Percentiles rank a stretch among this genome's conserved stretches.
These are phyloP conservation scores for Limonius californicus DNA, from an alignment of 1,140 invertebrate species.

Conservation along the genomic window DNA sequence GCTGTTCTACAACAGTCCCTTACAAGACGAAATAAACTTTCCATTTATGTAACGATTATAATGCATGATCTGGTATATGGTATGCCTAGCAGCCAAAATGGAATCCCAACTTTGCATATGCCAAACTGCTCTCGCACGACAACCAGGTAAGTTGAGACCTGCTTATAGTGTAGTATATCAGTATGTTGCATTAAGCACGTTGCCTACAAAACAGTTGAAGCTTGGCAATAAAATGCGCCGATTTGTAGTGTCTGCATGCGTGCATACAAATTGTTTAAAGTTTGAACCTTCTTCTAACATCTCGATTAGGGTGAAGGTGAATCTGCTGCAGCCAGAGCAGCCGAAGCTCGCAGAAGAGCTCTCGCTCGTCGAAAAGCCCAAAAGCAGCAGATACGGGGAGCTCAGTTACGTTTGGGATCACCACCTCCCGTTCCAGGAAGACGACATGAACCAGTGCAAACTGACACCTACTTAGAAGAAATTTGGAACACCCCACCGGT, in stretches of 20 bases:
- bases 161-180: background rate
- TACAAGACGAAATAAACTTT: too few relatives aligned
- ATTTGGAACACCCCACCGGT: conserved; percentile 68
- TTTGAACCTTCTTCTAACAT: too few relatives aligned
- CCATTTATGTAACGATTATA: background rate
- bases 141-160: conserved; percentile 27
- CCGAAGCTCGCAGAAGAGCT: conserved; percentile 59
- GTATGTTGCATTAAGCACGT: background rate
- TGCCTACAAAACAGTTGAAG: too few relatives aligned
- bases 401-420: conserved; percentile 47
- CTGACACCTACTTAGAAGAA: conserved; percentile 82
- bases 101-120: conserved; percentile 52
- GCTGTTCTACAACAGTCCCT: too few relatives aligned
- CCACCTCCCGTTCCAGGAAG: conserved; percentile 74
- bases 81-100: conserved; percentile 45
- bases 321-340: conserved; percentile 54
- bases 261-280: too few relatives aligned
- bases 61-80: conserved; percentile 8
- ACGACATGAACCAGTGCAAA: conserved; percentile 80
- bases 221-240: conserved; percentile 19
- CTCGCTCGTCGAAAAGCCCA: conserved; percentile 58
- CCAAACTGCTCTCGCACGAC: conserved; percentile 48
- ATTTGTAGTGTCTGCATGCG: conserved; percentile 16
- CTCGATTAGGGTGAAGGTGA: conserved; percentile 53
- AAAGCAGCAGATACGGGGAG: conserved; percentile 36